These are phyloP conservation scores for Lampris megalopsis DNA, from an alignment of 2,113 vertebrate species.

Conservation along the genomic window DNA sequence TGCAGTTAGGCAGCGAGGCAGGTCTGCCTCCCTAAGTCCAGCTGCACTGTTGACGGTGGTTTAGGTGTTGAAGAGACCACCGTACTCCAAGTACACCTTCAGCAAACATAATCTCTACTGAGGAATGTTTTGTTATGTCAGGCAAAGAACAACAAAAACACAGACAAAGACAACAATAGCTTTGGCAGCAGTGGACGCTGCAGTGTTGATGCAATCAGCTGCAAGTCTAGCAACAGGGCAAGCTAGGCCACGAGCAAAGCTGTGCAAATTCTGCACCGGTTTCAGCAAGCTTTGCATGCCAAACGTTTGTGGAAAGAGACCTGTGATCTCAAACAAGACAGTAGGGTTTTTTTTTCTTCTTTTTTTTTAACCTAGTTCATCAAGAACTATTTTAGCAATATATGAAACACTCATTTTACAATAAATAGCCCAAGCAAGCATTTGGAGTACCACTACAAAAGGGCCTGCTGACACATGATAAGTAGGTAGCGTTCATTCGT, in stretches of 20 bases:
- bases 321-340: constrained; percentile 6
- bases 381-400: neutral
- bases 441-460: neutral
- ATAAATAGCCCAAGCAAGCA: neutral
- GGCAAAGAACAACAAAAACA: constrained; percentile 30
- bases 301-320: constrained; percentile 6
- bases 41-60: neutral
- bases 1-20: neutral
- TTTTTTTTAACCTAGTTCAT: neutral
- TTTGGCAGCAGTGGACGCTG: constrained; percentile 34
- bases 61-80: neutral
- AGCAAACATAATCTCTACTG: constrained; percentile 17
- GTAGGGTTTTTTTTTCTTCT: neutral
- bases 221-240: constrained; percentile 56
- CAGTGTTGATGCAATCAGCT: constrained; percentile 69
- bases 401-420: neutral
- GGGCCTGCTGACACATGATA: neutral
- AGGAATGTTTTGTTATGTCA: constrained; percentile 24
- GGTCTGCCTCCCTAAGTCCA: neutral
- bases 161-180: constrained; percentile 50
- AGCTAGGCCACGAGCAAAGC: constrained; percentile 35
- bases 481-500: constrained; percentile 11
- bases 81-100: constrained; percentile 6
- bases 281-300: constrained; percentile 35
- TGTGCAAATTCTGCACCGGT: constrained; percentile 2